Percentiles rank a stretch among this genome's conserved stretches.
These are phyloP conservation scores for Tetragonisca angustula DNA, from an alignment of 2,888 invertebrate genomes.

Conservation along the genomic window DNA sequence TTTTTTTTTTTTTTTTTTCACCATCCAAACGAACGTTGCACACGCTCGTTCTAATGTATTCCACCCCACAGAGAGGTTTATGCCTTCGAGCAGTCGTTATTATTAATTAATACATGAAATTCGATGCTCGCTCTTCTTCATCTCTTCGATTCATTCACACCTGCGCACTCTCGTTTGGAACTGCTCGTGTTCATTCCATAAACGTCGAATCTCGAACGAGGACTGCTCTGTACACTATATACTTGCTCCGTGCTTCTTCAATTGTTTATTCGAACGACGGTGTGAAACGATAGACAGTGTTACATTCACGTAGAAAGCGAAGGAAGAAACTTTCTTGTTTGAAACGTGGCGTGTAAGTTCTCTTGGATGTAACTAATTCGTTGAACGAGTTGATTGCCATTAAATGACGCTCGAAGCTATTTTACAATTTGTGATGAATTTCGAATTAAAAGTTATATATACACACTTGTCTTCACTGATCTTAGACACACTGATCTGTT, in stretches of 20 bases:
- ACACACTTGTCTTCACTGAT: too few species aligned
- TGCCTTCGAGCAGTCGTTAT: constrained; percentile 20
- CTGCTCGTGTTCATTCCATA: neutral
- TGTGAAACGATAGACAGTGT: neutral
- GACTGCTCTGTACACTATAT: neutral
- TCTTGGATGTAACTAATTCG: too few species aligned
- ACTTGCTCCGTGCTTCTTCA: neutral
- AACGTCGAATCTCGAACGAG: too few species aligned
- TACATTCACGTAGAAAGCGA: neutral
- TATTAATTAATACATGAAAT: constrained; percentile 33
- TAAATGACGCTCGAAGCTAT: too few species aligned
- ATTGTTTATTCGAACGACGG: neutral
- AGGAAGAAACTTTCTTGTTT: neutral
- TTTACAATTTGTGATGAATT: too few species aligned
- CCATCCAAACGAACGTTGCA: constrained; percentile 2
- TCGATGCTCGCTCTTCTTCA: constrained; percentile 25
- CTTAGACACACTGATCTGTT: too few species aligned
- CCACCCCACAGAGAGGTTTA: neutral
- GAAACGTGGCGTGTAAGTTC: too few species aligned
- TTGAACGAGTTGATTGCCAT: too few species aligned
- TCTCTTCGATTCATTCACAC: constrained; percentile 23
- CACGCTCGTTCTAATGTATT: constrained; percentile 3
- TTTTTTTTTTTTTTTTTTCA: constrained; percentile 2
- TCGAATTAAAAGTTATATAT: too few species aligned
- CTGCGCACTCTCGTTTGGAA: neutral